Evolutionary conservation across 2,888 invertebrate species (phyloP), one percentile per base, ranked within the genome.

Genomic region (Drosophila austrosaltans): DNA sequence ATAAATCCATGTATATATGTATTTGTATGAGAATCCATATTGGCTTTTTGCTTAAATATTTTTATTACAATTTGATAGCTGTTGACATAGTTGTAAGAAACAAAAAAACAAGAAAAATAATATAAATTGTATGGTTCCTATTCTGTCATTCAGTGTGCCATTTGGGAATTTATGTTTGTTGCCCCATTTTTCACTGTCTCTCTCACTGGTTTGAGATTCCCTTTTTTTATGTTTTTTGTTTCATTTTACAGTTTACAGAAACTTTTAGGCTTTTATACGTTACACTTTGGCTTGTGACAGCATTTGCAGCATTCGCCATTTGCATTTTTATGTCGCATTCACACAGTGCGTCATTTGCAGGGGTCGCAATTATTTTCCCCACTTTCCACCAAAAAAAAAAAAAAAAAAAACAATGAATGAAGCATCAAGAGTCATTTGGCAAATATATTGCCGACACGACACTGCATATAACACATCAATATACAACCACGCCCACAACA

Each of bases 331-430:
- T 82, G 87, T 67, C 69, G 60, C 77, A 71, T 74, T 76, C 69
- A 16, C 16, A 16, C 16, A 63, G 71, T 32, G n/a, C 67, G 79
- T 75, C 76, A 76, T 69, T 76, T 77, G 68, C 69, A 78, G 72
- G 58, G 71, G 66, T 75, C 67, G 75, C 85, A 84, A 84, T 84
- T 79, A 79, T 84, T 87, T 78, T 77, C 73, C 68, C 67, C 67
- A 71, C 86, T 82, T 67, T 58, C 32, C 57, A 20, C 60, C 56
- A 28, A 16, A 16, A 16, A 16, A 16, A 16, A 16, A 16, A 16
- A 16, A 16, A n/a, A n/a, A 16, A 16, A 16, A 16, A 70, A 76
- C 71, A 16, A 32, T 32, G 48, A 32, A 10, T 16, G 16, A 28
- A 75, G 68, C 75, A 68, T 75, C 77, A 66, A 76, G 65, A 63